phyloP scores from a whole-genome alignment of 2,797 vertebrate genomes.

The Tarsius wallacei region DNA sequence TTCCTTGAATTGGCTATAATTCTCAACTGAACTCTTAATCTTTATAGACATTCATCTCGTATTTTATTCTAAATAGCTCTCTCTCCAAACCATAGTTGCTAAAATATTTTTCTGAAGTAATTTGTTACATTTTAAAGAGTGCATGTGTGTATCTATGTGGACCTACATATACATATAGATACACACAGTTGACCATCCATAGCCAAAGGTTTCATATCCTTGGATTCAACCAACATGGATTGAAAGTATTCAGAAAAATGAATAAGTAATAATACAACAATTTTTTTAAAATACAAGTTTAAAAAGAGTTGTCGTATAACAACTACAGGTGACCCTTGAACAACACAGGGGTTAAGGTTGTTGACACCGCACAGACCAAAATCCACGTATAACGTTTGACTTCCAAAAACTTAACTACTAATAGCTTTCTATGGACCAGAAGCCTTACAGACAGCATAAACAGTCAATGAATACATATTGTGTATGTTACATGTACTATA shows the following conservation, averaged over 20 bases:
- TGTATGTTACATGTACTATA: neutral
- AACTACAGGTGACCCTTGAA: neutral
- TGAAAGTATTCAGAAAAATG: neutral
- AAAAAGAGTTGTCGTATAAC: neutral
- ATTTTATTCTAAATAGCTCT: neutral
- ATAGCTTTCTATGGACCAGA: neutral
- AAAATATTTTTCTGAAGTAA: neutral
- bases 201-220: neutral
- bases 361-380: neutral
- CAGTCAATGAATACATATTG: neutral
- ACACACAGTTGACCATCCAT: neutral
- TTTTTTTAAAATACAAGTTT: neutral
- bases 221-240: neutral
- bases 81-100: neutral
- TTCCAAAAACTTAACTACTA: neutral
- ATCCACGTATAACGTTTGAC: neutral
- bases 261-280: neutral
- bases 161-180: neutral
- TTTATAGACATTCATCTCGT: conserved; percentile 15
- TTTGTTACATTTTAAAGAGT: neutral
- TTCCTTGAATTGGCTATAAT: neutral
- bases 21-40: neutral
- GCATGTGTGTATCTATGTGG: neutral
- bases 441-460: neutral
- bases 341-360: neutral